Percentiles rank a stretch among this genome's conserved stretches.
Evolutionary conservation across 2,888 invertebrate genomes (phyloP).

Genomic region (Ophion slaviceki): DNA sequence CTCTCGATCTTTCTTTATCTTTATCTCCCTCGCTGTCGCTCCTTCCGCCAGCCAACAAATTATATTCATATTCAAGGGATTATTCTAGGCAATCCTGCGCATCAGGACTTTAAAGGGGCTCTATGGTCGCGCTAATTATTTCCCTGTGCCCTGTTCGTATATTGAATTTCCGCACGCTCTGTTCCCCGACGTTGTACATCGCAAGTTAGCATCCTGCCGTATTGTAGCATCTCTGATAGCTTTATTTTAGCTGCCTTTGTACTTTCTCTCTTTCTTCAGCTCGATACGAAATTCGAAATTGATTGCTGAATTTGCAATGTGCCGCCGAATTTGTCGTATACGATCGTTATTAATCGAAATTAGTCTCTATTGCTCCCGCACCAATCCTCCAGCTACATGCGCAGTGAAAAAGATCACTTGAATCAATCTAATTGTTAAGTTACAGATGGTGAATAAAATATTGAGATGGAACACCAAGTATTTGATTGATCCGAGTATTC

Average conservation of each 20-base stretch:
- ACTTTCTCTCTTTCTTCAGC: no score
- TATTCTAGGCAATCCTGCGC: slow-evolving; percentile 78
- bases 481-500: no score
- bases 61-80: slow-evolving; percentile 82
- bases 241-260: background rate
- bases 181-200: slow-evolving; percentile 10
- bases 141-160: slow-evolving; percentile 74
- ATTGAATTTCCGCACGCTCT: slow-evolving; percentile 77
- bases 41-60: slow-evolving; percentile 75
- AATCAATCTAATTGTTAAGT: no score
- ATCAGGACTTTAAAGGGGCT: slow-evolving; percentile 81
- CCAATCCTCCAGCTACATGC: no score
- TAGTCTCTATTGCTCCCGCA: no score
- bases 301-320: no score
- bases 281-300: no score
- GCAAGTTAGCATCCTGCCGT: background rate
- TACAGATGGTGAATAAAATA: no score
- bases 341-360: no score
- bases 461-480: no score
- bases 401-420: no score
- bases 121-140: slow-evolving; percentile 80
- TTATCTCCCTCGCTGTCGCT: slow-evolving; percentile 36
- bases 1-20: slow-evolving; percentile 44
- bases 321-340: no score
- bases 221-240: slow-evolving; percentile 7